Conservation (phyloP, 2,888 invertebrate species). For the Phalera bucephala region DNA sequence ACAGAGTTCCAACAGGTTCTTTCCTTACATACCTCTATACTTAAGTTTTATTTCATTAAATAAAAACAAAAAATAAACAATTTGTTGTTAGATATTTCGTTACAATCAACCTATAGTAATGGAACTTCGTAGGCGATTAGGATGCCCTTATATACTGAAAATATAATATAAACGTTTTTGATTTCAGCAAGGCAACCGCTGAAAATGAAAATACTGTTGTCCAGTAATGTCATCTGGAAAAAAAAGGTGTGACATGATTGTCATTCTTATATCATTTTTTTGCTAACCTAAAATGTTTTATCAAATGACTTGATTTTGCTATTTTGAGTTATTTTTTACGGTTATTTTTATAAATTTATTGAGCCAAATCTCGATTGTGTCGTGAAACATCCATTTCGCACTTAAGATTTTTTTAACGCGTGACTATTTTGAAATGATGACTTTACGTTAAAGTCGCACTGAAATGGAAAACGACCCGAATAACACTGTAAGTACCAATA, state of each 20-base stretch:
- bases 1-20: too few relatives aligned
- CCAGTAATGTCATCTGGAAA: constrained; percentile 79
- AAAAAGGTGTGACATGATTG: constrained; percentile 82
- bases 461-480: constrained; percentile 81
- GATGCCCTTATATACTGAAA: constrained; percentile 32
- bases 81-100: constrained; percentile 4
- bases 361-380: constrained; percentile 78
- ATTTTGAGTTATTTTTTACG: constrained; percentile 76
- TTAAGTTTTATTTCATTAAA: constrained; percentile 4
- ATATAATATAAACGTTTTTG: constrained; percentile 48
- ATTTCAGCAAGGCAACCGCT: constrained; percentile 68
- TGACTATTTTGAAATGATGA: constrained; percentile 71
- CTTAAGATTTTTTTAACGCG: constrained; percentile 63
- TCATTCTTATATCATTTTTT: constrained; percentile 79
- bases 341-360: constrained; percentile 76
- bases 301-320: constrained; percentile 80
- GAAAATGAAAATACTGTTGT: constrained; percentile 79
- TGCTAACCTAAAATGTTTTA: constrained; percentile 83
- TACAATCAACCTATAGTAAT: too few relatives aligned
- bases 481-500: constrained; percentile 72
- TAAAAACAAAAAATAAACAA: constrained; percentile 18
- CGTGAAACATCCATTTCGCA: constrained; percentile 57
- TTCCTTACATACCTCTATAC: too few relatives aligned
- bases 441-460: constrained; percentile 67
- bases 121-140: constrained; percentile 6